Conservation (phyloP, 2,888 invertebrate genomes). For the Rhogogaster chlorosoma region DNA sequence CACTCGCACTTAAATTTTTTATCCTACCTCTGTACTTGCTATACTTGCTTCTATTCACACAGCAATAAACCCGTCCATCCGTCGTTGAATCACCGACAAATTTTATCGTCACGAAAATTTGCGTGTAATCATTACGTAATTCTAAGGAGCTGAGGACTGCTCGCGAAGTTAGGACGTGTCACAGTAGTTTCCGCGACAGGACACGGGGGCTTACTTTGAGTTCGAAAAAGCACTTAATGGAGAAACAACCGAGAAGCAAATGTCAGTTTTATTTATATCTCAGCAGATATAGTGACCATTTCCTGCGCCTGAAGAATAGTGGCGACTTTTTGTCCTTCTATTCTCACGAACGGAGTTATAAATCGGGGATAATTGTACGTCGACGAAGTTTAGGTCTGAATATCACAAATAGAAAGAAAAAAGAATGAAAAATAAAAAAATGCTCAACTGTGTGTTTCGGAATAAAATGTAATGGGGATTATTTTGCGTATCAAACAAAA, state of each 20-base stretch:
- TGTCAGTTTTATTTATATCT: conserved; percentile 6
- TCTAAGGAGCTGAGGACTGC: not conserved
- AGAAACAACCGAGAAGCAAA: not conserved
- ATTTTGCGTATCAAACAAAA: not conserved
- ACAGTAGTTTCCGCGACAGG: not conserved
- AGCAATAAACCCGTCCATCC: not conserved
- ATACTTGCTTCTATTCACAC: not conserved
- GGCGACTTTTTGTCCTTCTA: not conserved
- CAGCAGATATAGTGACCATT: not conserved
- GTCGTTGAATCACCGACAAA: not conserved
- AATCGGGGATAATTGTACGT: not conserved
- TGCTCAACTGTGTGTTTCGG: conserved; percentile 4
- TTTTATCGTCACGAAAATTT: conserved; percentile 1
- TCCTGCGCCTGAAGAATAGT: conserved; percentile 3
- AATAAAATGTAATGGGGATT: not conserved
- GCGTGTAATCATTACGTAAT: not conserved
- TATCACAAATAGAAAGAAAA: too few species aligned
- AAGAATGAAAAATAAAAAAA: not conserved
- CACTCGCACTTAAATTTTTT: not conserved
- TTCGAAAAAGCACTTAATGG: conserved; percentile 10
- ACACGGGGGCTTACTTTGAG: not conserved
- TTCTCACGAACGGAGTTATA: not conserved
- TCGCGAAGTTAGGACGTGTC: not conserved
- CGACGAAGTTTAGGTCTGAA: not conserved
- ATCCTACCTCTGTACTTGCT: not conserved